Percentiles rank a stretch among this genome's conserved stretches.
Conservation (phyloP, 1,140 invertebrate species). For the Scaptomyza hsui region DNA sequence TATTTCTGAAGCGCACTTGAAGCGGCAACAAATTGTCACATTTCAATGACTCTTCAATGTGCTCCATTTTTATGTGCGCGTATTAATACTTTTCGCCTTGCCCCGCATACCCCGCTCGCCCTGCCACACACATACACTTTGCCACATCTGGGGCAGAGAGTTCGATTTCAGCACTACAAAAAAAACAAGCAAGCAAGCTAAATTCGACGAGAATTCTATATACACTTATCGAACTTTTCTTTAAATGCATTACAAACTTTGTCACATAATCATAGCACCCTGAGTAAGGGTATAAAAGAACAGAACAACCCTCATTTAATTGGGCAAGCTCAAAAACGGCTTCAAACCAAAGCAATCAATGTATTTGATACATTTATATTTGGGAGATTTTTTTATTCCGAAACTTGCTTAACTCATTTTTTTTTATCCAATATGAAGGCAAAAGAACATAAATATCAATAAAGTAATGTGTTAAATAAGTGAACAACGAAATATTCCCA, state of each 20-base stretch:
- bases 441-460: constrained; percentile 11
- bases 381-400: constrained; percentile 5
- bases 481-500: not conserved
- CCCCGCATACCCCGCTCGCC: not conserved
- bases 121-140: not conserved
- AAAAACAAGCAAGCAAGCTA: constrained; percentile 5
- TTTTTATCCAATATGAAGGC: not conserved
- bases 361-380: constrained; percentile 38
- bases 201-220: not conserved
- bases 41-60: constrained; percentile 69
- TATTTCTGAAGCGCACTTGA: constrained; percentile 56
- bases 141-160: constrained; percentile 45
- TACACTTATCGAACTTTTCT: not conserved
- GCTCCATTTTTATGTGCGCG: constrained; percentile 58
- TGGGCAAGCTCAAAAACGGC: constrained; percentile 13
- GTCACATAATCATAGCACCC: not conserved
- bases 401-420: constrained; percentile 15
- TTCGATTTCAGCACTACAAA: constrained; percentile 45
- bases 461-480: not conserved
- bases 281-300: not conserved
- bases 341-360: constrained; percentile 38
- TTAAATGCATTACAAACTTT: not conserved
- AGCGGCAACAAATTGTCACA: constrained; percentile 71
- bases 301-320: constrained; percentile 24
- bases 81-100: constrained; percentile 53